Conservation (phyloP, 2,797 vertebrate genomes). For the Delichon dasypus region DNA sequence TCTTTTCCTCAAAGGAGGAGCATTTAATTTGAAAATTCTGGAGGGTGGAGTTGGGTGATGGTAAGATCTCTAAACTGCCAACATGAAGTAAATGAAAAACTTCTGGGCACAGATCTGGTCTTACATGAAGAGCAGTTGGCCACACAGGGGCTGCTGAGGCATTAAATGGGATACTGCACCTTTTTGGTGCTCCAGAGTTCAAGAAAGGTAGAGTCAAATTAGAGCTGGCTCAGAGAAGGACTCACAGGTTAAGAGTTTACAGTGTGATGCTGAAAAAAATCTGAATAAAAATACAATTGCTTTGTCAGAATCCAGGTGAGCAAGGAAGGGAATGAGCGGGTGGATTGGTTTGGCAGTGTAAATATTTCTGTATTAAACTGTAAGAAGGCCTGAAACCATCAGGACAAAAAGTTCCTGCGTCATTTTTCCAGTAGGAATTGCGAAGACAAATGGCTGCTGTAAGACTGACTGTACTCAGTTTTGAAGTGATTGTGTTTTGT, state of each 20-base stretch:
- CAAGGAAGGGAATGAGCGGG: background rate
- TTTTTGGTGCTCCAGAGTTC: background rate
- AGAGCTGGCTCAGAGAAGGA: background rate
- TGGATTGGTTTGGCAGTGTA: background rate
- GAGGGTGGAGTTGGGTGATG: background rate
- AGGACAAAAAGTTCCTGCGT: background rate
- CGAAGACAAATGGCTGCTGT: background rate
- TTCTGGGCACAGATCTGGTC: background rate
- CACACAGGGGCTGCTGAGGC: background rate
- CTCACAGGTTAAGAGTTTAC: background rate
- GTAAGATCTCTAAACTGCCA: background rate
- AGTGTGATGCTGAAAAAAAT: background rate
- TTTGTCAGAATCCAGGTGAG: background rate
- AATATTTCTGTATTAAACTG: background rate
- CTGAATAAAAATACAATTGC: background rate
- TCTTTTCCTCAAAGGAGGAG: background rate
- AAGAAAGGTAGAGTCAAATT: background rate
- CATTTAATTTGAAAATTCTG: background rate
- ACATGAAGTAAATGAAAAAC: background rate
- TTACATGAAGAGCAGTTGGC: background rate
- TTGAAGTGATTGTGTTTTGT: background rate
- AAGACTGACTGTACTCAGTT: background rate
- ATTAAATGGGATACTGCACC: rapidly evolving
- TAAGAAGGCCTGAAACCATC: background rate
- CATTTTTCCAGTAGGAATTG: background rate